A percentile compares a stretch with the other conserved stretches of the same genome.
Evolutionary conservation across 2,113 vertebrate genomes (phyloP).

Genomic region (Anthoscopus minutus): DNA sequence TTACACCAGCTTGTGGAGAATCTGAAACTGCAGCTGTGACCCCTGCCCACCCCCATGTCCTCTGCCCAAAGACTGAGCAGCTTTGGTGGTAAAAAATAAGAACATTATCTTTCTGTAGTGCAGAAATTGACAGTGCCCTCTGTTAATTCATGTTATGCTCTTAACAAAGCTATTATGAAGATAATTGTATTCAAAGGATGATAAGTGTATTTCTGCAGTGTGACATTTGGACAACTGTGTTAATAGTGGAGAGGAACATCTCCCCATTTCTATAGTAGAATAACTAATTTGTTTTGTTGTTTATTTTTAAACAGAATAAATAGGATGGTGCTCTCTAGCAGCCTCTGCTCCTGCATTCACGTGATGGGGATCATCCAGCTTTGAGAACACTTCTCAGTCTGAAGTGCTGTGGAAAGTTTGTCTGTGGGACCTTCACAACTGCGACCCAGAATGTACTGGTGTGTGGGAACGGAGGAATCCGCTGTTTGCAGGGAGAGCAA

Average conservation of each 20-base stretch:
- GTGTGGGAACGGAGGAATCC: conserved; percentile 71
- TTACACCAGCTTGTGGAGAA: not conserved
- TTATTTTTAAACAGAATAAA: conserved; percentile 4
- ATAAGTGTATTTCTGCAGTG: not conserved
- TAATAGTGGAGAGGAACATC: not conserved
- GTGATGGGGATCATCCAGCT: not conserved
- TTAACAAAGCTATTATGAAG: not conserved
- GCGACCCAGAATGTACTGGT: conserved; percentile 81
- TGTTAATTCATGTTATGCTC: not conserved
- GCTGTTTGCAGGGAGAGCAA: conserved; percentile 31
- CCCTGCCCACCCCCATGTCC: not conserved
- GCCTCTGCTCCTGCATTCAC: not conserved
- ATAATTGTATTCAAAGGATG: not conserved
- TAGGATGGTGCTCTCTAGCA: not conserved
- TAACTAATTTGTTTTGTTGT: not conserved
- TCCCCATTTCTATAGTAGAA: not conserved
- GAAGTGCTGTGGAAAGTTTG: conserved; percentile 9
- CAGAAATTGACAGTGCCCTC: not conserved
- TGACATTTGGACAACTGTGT: not conserved
- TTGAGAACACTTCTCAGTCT: not conserved
- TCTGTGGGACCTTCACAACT: not conserved
- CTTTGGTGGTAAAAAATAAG: not conserved
- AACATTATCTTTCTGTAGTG: not conserved
- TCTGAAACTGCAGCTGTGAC: conserved; percentile 3
- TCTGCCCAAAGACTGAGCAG: not conserved